phyloP scores from a whole-genome alignment of 2,113 vertebrate genomes.

The Proterorhinus semilunaris region DNA sequence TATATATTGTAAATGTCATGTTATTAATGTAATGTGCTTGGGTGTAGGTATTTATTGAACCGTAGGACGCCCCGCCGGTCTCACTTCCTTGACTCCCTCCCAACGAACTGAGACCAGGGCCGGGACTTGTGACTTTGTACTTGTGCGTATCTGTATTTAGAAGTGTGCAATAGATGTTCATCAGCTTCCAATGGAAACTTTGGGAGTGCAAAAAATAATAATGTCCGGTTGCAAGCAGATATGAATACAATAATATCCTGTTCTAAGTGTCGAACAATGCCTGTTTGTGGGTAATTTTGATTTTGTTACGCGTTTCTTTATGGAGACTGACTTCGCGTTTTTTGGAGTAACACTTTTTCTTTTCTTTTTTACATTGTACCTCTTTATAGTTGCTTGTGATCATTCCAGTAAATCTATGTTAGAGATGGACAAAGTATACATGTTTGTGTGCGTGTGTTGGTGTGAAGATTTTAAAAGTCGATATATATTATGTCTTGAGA shows the following conservation, averaged over 20 bases:
- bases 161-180: conserved; percentile 80
- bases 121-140: conserved; percentile 75
- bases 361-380: conserved; percentile 82
- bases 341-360: conserved; percentile 73
- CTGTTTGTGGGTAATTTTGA: conserved; percentile 72
- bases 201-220: conserved; percentile 68
- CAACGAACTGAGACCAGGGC: conserved; percentile 83
- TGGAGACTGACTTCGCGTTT: conserved; percentile 68
- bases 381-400: conserved; percentile 82
- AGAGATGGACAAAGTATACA: conserved; percentile 73
- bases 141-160: conserved; percentile 79
- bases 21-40: conserved; percentile 79
- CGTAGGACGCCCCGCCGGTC: conserved; percentile 73
- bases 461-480: conserved; percentile 76
- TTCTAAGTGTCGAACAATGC: conserved; percentile 76
- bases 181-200: conserved; percentile 75
- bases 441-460: conserved; percentile 71
- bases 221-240: conserved; percentile 73
- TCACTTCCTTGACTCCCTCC: conserved; percentile 90
- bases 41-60: conserved; percentile 76
- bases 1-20: conserved; percentile 83
- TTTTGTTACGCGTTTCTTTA: conserved; percentile 66
- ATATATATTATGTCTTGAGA: conserved; percentile 79
- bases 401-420: conserved; percentile 79
- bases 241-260: conserved; percentile 75